Base-by-base conservation (phyloP, 2,888 invertebrate genomes). In the Harpalus rufipes region DNA sequence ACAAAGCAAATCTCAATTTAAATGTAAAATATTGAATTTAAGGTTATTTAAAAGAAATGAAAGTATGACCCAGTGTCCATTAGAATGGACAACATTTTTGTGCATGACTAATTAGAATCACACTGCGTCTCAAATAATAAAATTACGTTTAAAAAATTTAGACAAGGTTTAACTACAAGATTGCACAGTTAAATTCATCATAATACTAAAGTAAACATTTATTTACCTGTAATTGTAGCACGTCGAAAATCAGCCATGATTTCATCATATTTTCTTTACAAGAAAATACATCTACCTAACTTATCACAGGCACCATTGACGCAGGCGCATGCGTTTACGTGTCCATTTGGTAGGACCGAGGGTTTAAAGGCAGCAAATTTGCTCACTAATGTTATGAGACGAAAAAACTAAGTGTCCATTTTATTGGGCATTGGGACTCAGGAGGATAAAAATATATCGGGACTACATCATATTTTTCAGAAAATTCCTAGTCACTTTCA, bases 401-500 rank as follows among this genome's bases (percentile, higher is more conserved):
- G 25, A 1, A 21, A 65, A 65, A 65, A 18, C 65, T 65, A 32
- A 65, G 65, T 65, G 65, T 65, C 65, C 65, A 65, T 65, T 65
- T 65, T n/a, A 65, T 32, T 65, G 65, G 65, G 8, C 65, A 32
- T 32, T 32, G 25, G 65, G 65, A 32, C 65, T 65, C 65, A 65
- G 65, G 65, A 65, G 65, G 65, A 4, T 65, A 65, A 32, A 25
- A 25, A 25, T 2, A 25, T 25, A 25, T 25, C 25, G 25, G 25
- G 25, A 25, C 25, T 25, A 25, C 25, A 25, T 25, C 25, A n/a
- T n/a, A n/a, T 25, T 25, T 3, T 25, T 25, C 3, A 3, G 25
- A 25, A 25, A 25, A 25, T 25, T 25, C 25, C 25, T 1, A 25
- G 25, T 25, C 25, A 25, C 25, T 25, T 25, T 25, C 25, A 25